Percentiles rank a stretch among this genome's conserved stretches.
These are phyloP conservation scores for Neolamprologus longior DNA, from an alignment of 2,113 vertebrate genomes.

Conservation along the genomic window DNA sequence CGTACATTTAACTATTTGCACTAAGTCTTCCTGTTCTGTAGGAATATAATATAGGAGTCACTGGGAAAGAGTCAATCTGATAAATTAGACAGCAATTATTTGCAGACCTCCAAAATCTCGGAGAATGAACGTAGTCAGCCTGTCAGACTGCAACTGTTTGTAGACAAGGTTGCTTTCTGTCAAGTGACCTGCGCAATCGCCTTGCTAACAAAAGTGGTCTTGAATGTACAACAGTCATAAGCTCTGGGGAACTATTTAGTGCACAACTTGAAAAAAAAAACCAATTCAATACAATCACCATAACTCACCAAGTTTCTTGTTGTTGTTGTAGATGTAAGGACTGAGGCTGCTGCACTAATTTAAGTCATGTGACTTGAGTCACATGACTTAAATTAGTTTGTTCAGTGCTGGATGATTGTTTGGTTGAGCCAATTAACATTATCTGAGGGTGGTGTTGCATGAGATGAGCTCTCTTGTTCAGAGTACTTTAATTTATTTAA, in stretches of 20 bases:
- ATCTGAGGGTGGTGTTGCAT: background rate
- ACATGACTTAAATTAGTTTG: background rate
- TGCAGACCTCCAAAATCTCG: background rate
- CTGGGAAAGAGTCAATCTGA: background rate
- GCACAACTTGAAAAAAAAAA: background rate
- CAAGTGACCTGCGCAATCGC: background rate
- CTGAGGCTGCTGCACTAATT: background rate
- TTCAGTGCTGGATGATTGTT: background rate
- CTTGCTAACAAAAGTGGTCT: background rate
- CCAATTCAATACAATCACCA: background rate
- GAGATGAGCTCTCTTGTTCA: background rate
- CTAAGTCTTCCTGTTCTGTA: background rate
- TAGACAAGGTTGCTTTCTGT: background rate
- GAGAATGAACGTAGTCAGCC: background rate
- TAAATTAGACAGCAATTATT: background rate
- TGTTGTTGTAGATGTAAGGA: background rate
- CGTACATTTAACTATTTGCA: background rate
- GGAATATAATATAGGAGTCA: background rate
- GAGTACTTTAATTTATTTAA: background rate
- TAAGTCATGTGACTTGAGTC: background rate
- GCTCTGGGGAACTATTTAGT: background rate
- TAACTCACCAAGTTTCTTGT: background rate
- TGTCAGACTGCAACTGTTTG: background rate
- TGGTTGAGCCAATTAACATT: background rate
- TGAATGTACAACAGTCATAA: background rate